Conservation (phyloP, 2,797 vertebrate species). For the Strix occidentalis region DNA sequence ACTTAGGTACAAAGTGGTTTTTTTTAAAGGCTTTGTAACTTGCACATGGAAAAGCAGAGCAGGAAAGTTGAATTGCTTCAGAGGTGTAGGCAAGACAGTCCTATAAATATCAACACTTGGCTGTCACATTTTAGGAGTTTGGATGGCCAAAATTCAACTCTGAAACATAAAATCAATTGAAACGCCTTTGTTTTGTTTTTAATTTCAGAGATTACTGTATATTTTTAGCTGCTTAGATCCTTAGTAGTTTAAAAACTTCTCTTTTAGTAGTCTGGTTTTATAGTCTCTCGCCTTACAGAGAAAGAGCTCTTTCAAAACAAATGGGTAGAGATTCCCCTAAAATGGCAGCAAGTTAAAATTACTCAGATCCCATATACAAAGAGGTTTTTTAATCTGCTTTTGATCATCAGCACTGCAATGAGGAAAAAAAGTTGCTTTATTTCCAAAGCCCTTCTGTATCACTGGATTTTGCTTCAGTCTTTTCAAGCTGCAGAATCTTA, state of each 20-base stretch:
- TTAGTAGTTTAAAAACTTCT: background rate
- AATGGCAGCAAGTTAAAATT: background rate
- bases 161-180: background rate
- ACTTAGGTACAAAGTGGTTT: background rate
- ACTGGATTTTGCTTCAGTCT: background rate
- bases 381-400: background rate
- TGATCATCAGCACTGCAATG: background rate
- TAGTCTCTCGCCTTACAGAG: background rate
- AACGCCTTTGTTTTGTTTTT: background rate
- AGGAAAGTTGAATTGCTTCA: background rate
- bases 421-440: background rate
- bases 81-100: background rate
- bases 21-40: background rate
- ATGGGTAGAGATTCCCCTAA: background rate
- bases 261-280: background rate
- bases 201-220: background rate
- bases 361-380: background rate
- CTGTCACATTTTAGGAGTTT: background rate
- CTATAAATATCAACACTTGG: background rate
- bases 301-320: background rate
- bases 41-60: background rate
- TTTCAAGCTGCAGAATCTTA: background rate
- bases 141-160: background rate
- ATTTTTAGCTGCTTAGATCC: background rate
- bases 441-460: background rate